A percentile compares a stretch with the other conserved stretches of the same genome.
phyloP scores from a whole-genome alignment of 1,140 invertebrate species.

The Chymomyza costata region DNA sequence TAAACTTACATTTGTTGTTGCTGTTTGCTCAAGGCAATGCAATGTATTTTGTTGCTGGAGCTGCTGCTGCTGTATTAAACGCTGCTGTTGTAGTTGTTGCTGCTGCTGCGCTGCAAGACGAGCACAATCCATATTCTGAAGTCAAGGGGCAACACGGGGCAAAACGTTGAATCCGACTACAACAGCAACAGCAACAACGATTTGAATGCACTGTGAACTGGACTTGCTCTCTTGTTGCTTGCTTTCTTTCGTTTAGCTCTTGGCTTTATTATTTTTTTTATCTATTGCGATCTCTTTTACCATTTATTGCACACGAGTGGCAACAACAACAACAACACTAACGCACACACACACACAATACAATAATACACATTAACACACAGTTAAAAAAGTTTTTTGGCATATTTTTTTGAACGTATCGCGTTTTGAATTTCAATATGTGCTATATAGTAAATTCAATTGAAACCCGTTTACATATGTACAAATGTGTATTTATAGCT shows the following conservation, averaged over 20 bases:
- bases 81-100: constrained; percentile 44
- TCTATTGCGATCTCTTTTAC: no score
- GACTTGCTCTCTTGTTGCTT: constrained; percentile 6
- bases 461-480: constrained; percentile 13
- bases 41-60: constrained; percentile 41
- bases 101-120: constrained; percentile 63
- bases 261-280: background rate
- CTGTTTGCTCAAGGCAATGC: constrained; percentile 60
- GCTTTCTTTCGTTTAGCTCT: constrained; percentile 5
- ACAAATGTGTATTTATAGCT: no score
- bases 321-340: no score
- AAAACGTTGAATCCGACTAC: constrained; percentile 6
- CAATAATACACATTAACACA: no score
- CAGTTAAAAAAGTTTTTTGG: constrained; percentile 20
- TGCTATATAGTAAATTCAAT: constrained; percentile 21
- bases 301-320: no score
- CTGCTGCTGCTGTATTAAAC: constrained; percentile 36
- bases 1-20: constrained; percentile 69
- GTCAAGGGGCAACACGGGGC: constrained; percentile 22
- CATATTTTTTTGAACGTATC: constrained; percentile 30
- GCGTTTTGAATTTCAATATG: constrained; percentile 35
- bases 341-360: no score
- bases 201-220: no score
- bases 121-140: constrained; percentile 67
- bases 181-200: constrained; percentile 17